Evolutionary conservation across 2,888 invertebrate species (phyloP).

Genomic region (Tetragnatha montana): DNA sequence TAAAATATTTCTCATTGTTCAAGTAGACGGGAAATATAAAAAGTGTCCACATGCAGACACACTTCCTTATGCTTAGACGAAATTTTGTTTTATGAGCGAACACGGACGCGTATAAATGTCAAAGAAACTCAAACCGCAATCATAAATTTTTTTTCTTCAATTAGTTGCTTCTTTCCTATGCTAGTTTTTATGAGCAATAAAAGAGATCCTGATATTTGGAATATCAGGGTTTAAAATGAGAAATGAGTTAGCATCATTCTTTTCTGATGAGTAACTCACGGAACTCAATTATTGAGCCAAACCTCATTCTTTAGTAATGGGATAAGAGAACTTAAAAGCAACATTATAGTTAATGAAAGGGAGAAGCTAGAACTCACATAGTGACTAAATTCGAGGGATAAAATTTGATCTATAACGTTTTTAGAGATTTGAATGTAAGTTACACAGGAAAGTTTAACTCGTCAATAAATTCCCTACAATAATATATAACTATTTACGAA

Average conservation of each 20-base stretch:
- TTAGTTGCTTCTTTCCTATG: not conserved
- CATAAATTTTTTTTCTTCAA: slow-evolving; percentile 15
- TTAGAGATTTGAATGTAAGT: slow-evolving; percentile 30
- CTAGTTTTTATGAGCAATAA: slow-evolving; percentile 39
- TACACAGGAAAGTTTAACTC: too few relatives aligned
- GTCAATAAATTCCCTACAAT: too few relatives aligned
- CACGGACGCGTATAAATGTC: slow-evolving; percentile 8
- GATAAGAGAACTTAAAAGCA: not conserved
- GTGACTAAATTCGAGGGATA: too few relatives aligned
- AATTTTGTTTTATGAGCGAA: slow-evolving; percentile 28
- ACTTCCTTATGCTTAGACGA: not conserved
- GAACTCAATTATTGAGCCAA: slow-evolving; percentile 16
- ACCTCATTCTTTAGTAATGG: slow-evolving; percentile 1
- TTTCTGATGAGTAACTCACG: not conserved
- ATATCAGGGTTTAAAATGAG: slow-evolving; percentile 19
- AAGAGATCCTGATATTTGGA: not conserved
- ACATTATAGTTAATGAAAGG: not conserved
- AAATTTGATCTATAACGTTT: not conserved
- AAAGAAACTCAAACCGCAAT: not conserved
- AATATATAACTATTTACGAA: too few relatives aligned
- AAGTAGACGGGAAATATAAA: too few relatives aligned
- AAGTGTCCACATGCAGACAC: not conserved
- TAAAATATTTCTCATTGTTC: too few relatives aligned
- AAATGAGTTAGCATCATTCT: slow-evolving; percentile 10
- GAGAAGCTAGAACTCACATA: not conserved